Evolutionary conservation across 2,888 invertebrate genomes (phyloP), one percentile per base, ranked within the genome.

Genomic region (Didymodactylos carnosus): DNA sequence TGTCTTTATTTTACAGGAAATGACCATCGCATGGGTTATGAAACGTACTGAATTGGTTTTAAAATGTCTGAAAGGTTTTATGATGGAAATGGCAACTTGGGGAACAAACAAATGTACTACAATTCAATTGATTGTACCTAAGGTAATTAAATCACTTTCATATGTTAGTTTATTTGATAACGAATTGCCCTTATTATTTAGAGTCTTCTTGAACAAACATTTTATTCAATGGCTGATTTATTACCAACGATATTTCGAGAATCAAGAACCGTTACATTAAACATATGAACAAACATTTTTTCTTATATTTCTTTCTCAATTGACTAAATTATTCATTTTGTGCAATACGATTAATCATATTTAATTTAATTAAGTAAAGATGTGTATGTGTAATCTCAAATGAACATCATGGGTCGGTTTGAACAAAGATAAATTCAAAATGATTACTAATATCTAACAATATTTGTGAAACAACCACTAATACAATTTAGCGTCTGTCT

Each of bases 51-150:
- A 98, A 85, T 86, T 98, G 77, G 91, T 98, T 75, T 92, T 95
- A 81, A 98, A 99, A 85, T 99, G 98, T 85, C 91, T 94, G 72
- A 99, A 98, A 86, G 98, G 98, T 5, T 98, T 97, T 84, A 91
- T 98, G 91, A 93, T 99, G 84, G 98, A 98, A 86, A 92, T 93
- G 87, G 90, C 91, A 13, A 91, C 92, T 0, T 90, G 92, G 89
- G 74, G 74, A n/a, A 39, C 74, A 14, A 70, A 62, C 10, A 53
- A 70, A 40, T 74, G 71, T 16, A 51, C 71, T 23, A 74, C 49
- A 23, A 71, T 74, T 40, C 74, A 74, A 74, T 70, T 74, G 51
- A 53, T 74, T 19, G 74, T 74, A 8, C 74, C 74, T 8, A 51
- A 49, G 25, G 74, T 73, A 73, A 29, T n/a, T n/a, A n/a, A n/a